Conservation (phyloP, 2,113 vertebrate genomes). For the Istiophorus platypterus region DNA sequence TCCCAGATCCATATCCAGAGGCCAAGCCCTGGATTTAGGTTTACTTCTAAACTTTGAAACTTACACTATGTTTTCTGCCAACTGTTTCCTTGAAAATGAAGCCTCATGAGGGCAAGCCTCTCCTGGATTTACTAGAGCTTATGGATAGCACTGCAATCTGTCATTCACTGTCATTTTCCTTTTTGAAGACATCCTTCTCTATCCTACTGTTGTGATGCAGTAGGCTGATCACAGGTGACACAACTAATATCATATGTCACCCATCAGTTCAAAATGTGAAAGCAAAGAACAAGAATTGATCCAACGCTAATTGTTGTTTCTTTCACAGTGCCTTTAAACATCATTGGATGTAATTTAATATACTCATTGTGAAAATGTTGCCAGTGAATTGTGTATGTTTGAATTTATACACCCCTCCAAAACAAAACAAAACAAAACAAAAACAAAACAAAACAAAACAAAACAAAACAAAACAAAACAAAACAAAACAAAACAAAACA, state of each 20-base stretch:
- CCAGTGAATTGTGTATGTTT: neutral
- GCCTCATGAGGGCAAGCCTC: slow-evolving; percentile 30
- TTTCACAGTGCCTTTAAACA: slow-evolving; percentile 8
- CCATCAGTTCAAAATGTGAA: slow-evolving; percentile 3
- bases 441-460: too few relatives aligned
- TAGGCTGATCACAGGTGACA: slow-evolving; percentile 46
- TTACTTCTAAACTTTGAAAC: neutral
- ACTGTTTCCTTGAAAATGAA: slow-evolving; percentile 42
- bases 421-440: neutral
- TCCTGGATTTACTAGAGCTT: slow-evolving; percentile 46
- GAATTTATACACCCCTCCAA: too few relatives aligned
- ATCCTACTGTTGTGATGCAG: slow-evolving; percentile 26
- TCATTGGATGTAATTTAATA: slow-evolving; percentile 19
- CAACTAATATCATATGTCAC: slow-evolving; percentile 41
- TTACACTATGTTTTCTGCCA: slow-evolving; percentile 11
- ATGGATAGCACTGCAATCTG: slow-evolving; percentile 62
- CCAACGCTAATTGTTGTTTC: slow-evolving; percentile 30
- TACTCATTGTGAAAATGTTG: neutral
- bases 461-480: too few relatives aligned
- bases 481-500: neutral
- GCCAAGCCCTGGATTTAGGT: neutral
- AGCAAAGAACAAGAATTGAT: slow-evolving; percentile 30
- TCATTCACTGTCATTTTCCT: slow-evolving; percentile 62
- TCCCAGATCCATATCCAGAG: neutral
- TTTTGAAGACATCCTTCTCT: slow-evolving; percentile 35